Evolutionary conservation across 2,797 vertebrate genomes (phyloP).

Genomic region (Acipenser oxyrinchus): DNA sequence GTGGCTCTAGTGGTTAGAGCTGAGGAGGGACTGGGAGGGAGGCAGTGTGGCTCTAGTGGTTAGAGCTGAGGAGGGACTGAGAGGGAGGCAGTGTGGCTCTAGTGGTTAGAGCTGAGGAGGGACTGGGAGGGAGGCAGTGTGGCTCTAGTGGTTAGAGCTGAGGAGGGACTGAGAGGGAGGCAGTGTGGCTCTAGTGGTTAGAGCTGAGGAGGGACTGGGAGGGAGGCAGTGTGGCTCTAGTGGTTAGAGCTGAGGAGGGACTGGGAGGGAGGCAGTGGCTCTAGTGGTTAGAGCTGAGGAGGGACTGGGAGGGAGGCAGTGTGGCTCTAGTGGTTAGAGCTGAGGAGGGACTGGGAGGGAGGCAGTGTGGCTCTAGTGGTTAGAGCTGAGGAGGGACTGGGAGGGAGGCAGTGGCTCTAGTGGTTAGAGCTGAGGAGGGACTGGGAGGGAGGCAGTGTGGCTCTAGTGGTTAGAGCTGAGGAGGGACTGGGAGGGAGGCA

Average conservation of each 20-base stretch:
- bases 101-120: background rate
- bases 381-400: too few relatives aligned
- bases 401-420: too few relatives aligned
- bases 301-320: too few relatives aligned
- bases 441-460: too few relatives aligned
- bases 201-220: constrained; percentile 1
- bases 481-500: constrained; percentile 6
- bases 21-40: background rate
- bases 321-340: too few relatives aligned
- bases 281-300: constrained; percentile 11
- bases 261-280: constrained; percentile 3
- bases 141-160: background rate
- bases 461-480: background rate
- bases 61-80: background rate
- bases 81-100: background rate
- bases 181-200: constrained; percentile 5
- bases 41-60: too few relatives aligned
- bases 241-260: background rate
- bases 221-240: background rate
- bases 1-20: constrained; percentile 12
- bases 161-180: constrained; percentile 6
- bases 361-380: too few relatives aligned
- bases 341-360: too few relatives aligned
- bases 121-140: background rate
- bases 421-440: too few relatives aligned